Base-by-base conservation (phyloP, 2,888 invertebrate genomes). In the Geotrupes spiniger region DNA sequence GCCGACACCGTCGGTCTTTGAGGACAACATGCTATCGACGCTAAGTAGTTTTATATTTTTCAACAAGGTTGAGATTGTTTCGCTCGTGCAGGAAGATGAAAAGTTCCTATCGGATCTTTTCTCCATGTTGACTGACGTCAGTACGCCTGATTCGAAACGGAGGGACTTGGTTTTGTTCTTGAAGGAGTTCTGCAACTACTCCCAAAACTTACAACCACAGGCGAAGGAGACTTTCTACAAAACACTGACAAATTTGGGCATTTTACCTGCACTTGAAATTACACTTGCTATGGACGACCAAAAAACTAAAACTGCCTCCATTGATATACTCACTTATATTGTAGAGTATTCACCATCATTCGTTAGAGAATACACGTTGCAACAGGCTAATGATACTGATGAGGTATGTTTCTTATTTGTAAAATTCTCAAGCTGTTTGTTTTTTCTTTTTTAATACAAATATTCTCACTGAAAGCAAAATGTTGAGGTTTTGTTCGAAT, bases 41-140 rank as follows among this genome's bases (percentile, higher is more conserved):
- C 79, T 99, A 66, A 93, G 92, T 71, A 97, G 96, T 80, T 98
- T 98, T 80, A 93, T 99, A 76, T 99, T 96, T 81, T 99, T 99
- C 78, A 98, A 97, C 78, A 98, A 99, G 79, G 93, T 97, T 71
- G 98, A 99, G 80, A 99, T 99, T 76, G 97, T 99, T 61, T 94
- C 92, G 61, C 82, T 95, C 69, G 91, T 99, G 72, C 87, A 98
- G 80, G 97, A 98, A 68, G 99, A 99, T 77, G 96, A 97, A 64
- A 90, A 91, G 71, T 95, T 98, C 77, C 81, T 99, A 69, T 86
- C 89, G 45, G 95, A 96, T 74, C 79, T 99, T 63, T 98, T 99
- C 78, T 85, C 89, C 52, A 84, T 94, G 74, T 81, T 99, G 64
- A 92, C 89, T 60, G 92, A 94, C 72, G 87, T 91, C 64, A 84